A percentile compares a stretch with the other conserved stretches of the same genome.
Conservation (phyloP, 2,888 invertebrate species). For the Saturnia japonica region DNA sequence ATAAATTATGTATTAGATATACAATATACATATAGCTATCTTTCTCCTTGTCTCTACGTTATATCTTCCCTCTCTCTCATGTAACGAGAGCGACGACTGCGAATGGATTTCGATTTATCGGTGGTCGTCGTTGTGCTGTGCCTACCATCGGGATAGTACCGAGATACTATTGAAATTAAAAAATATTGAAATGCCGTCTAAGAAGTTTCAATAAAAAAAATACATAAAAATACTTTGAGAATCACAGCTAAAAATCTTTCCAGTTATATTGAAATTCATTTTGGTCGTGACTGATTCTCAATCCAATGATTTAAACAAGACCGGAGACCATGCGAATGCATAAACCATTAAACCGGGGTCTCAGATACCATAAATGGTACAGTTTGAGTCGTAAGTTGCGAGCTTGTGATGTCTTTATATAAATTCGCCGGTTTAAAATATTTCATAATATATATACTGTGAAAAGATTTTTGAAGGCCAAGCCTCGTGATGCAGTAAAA, state of each 20-base stretch:
- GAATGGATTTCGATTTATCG: too few relatives aligned
- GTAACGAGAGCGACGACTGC: too few relatives aligned
- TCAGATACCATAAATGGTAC: conserved; percentile 10
- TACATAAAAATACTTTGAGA: neutral
- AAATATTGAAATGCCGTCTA: too few relatives aligned
- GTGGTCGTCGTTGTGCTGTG: too few relatives aligned
- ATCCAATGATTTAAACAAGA: conserved; percentile 11
- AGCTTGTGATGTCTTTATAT: conserved; percentile 5
- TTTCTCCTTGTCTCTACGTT: too few relatives aligned
- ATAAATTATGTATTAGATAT: too few relatives aligned
- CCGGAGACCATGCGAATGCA: conserved; percentile 6
- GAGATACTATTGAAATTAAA: too few relatives aligned
- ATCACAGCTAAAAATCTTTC: neutral
- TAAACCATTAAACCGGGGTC: conserved; percentile 5
- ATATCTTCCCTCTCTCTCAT: too few relatives aligned
- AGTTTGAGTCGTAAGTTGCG: neutral
- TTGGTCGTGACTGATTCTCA: conserved; percentile 10
- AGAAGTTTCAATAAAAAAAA: too few relatives aligned
- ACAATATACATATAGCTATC: too few relatives aligned
- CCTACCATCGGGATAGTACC: too few relatives aligned
- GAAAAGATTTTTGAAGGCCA: neutral
- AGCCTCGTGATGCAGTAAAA: too few relatives aligned
- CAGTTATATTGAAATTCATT: conserved; percentile 13
- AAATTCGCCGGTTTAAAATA: neutral
- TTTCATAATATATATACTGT: neutral